Base-by-base conservation (phyloP, 35 echinoderm and acorn worm genomes). In the Strongylocentrotus purpuratus region DNA sequence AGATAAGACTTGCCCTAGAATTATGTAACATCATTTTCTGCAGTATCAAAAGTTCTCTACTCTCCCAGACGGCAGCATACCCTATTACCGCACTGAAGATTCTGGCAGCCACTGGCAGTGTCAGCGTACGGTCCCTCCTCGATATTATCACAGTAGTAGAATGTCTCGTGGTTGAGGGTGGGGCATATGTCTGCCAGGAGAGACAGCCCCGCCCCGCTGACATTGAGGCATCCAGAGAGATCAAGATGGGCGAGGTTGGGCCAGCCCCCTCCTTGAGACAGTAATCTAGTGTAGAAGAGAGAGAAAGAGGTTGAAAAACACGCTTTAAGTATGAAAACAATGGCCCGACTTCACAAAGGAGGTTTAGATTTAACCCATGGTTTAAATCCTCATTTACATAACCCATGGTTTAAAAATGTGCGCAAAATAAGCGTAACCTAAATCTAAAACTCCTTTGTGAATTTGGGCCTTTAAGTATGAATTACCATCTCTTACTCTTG, bases 91-190 rank as follows among this genome's bases (percentile, higher is more conserved):
- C 97, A 99, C 86, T 97, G 91, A 13, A 99, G 96, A 78, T 99
- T 99, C 94, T 99, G 98, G 91, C 98, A 99, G 28, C 98, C 98
- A 88, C 98, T 99, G 22, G 98, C 98, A 5, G 98, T 97, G 60
- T 97, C 94, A 12, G 97, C 93, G 33, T 97, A 97, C 2, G 98
- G 98, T 9, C 98, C 98, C 71, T 97, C 98, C 25, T 92, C n/a
- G 48, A 99, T 99, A 65, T 99, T 99, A 87, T 99, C 98, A 78
- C 98, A 99, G 91, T 99, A 99, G 95, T 97, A 99, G 94, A 99
- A 99, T 46, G 97, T 96, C 87, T 97, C 94, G 85, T 99, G 98
- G 61, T 97, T 94, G 20, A 99, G 90, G 46, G 86, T 94, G 20
- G 95, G 92, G 71, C 96, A 97, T 85, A 92, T 95, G 45, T 95